A percentile compares a stretch with the other conserved stretches of the same genome.
Evolutionary conservation across 2,888 invertebrate genomes (phyloP).

Genomic region (Gasteruption jaculator): DNA sequence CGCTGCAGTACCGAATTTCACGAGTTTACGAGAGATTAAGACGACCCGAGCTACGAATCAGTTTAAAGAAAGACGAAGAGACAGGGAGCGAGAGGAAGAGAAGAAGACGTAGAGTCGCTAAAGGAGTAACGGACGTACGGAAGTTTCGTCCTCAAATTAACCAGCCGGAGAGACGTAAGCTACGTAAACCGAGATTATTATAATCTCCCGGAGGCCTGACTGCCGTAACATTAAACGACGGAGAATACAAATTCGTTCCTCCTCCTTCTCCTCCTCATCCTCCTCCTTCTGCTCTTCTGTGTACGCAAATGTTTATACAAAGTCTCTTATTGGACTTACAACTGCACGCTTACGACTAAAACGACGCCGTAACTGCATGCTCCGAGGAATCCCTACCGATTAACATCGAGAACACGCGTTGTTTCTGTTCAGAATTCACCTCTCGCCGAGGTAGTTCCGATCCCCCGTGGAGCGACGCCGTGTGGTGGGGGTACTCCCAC

Average conservation of each 20-base stretch:
- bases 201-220: constrained; percentile 49
- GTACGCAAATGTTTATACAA: constrained; percentile 16
- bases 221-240: constrained; percentile 47
- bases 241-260: constrained; percentile 19
- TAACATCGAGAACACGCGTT: too few species aligned
- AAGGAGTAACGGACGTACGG: constrained; percentile 35
- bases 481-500: too few species aligned
- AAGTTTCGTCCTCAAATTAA: constrained; percentile 50
- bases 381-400: too few species aligned
- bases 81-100: constrained; percentile 21
- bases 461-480: too few species aligned
- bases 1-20: constrained; percentile 20
- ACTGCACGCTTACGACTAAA: too few species aligned
- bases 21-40: constrained; percentile 37
- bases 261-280: constrained; percentile 14
- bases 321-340: too few species aligned
- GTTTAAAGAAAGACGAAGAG: constrained; percentile 26
- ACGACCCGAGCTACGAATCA: constrained; percentile 32
- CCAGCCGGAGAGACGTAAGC: constrained; percentile 42
- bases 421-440: too few species aligned
- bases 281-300: constrained; percentile 6
- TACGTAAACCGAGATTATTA: constrained; percentile 51
- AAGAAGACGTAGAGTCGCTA: constrained; percentile 23
- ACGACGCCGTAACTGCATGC: too few species aligned
- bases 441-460: too few species aligned